These are phyloP conservation scores for Neosilurus hyrtlii DNA, from an alignment of 2,797 vertebrate genomes.

Conservation along the genomic window DNA sequence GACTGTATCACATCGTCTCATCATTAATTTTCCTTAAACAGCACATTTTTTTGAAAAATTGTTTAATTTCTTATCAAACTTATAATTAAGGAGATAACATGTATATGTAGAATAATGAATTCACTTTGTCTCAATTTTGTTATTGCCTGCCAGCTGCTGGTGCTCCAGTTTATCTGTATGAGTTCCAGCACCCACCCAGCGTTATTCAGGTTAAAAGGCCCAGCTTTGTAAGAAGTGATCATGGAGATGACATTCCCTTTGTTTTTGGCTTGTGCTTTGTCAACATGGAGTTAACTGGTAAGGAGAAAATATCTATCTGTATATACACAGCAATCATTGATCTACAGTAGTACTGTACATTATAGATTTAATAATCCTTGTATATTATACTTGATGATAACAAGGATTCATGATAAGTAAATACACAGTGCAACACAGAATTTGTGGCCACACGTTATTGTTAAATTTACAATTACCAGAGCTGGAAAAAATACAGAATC, in stretches of 20 bases:
- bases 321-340: neutral
- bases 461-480: neutral
- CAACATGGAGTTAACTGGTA: slow-evolving; percentile 60
- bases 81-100: neutral
- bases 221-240: slow-evolving; percentile 79
- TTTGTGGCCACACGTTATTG: neutral
- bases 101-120: neutral
- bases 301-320: slow-evolving; percentile 1
- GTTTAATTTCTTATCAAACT: neutral
- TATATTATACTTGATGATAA: neutral
- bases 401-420: neutral
- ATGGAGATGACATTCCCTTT: slow-evolving; percentile 75
- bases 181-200: slow-evolving; percentile 74
- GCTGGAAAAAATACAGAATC: neutral
- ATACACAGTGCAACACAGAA: neutral
- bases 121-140: neutral
- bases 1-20: neutral
- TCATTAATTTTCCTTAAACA: neutral
- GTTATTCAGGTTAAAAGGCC: slow-evolving; percentile 63
- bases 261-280: slow-evolving; percentile 78
- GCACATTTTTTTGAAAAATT: neutral
- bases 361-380: neutral
- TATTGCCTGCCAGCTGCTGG: slow-evolving; percentile 64
- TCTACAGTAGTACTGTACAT: neutral
- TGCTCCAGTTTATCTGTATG: slow-evolving; percentile 79